Evolutionary conservation across 2,888 invertebrate species (phyloP).

Genomic region (Drosophila pseudotakahashii): DNA sequence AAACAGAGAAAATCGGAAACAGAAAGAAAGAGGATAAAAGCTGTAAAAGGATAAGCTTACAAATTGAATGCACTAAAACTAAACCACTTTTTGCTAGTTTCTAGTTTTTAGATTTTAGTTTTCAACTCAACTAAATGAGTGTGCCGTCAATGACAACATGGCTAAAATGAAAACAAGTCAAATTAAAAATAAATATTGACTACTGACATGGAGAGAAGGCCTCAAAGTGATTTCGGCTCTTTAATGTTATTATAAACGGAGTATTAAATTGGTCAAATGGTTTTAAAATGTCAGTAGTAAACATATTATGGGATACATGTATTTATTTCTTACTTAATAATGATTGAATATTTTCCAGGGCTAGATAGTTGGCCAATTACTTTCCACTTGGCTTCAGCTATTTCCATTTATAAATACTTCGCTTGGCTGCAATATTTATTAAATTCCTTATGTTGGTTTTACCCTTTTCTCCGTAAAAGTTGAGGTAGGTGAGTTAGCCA

Average conservation of each 20-base stretch:
- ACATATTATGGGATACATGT: no score
- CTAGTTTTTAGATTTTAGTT: no score
- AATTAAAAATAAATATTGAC: conserved; percentile 23
- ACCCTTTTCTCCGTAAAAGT: no score
- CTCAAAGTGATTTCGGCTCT: not conserved
- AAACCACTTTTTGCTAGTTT: not conserved
- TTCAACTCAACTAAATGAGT: not conserved
- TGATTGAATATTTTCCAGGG: not conserved
- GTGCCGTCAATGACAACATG: conserved; percentile 11
- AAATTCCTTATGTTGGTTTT: conserved; percentile 7
- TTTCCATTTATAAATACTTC: conserved; percentile 15
- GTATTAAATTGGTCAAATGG: not conserved
- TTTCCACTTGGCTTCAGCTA: not conserved
- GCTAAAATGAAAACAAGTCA: conserved; percentile 9
- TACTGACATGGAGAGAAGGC: no score
- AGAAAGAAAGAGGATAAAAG: not conserved
- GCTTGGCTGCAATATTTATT: conserved; percentile 1
- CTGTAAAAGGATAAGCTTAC: not conserved
- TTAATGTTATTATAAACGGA: not conserved
- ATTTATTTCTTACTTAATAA: not conserved
- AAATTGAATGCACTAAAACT: conserved; percentile 1
- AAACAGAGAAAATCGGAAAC: not conserved
- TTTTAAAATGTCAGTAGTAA: not conserved
- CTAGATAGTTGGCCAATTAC: not conserved
- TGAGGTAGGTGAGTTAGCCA: not conserved